Percentiles rank a stretch among this genome's conserved stretches.
Evolutionary conservation across 2,888 invertebrate species (phyloP).

Genomic region (Dryococelus australis): DNA sequence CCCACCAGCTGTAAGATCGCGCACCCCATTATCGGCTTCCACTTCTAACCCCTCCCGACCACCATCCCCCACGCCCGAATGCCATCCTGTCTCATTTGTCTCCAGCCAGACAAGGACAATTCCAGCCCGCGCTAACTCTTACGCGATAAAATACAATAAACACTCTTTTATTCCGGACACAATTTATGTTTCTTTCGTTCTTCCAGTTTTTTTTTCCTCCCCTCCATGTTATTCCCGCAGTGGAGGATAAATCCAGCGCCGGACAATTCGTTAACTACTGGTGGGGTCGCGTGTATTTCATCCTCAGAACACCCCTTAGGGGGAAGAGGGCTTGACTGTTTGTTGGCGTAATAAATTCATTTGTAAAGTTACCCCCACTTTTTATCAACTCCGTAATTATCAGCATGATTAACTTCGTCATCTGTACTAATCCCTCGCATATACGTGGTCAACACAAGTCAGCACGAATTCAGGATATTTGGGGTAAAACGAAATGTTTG

Average conservation of each 20-base stretch:
- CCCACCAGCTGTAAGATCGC: not conserved
- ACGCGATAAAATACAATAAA: slow-evolving; percentile 16
- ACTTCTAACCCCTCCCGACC: not conserved
- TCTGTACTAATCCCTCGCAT: no score
- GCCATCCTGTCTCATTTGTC: slow-evolving; percentile 10
- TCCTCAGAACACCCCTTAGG: not conserved
- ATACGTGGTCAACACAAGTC: no score
- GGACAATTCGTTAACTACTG: slow-evolving; percentile 1
- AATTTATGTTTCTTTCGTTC: not conserved
- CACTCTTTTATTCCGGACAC: slow-evolving; percentile 16
- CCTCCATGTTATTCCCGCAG: not conserved
- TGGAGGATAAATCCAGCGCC: not conserved
- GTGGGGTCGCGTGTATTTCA: not conserved
- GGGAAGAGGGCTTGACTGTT: not conserved
- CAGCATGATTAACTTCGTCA: not conserved
- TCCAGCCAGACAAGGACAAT: not conserved
- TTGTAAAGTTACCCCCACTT: not conserved
- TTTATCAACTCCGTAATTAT: not conserved
- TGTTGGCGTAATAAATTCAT: slow-evolving; percentile 11
- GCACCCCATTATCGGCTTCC: slow-evolving; percentile 7
- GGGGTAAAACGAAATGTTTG: no score
- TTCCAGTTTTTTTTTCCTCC: not conserved
- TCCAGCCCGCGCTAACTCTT: not conserved
- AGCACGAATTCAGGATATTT: no score
- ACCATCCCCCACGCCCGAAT: not conserved